phyloP scores from a whole-genome alignment of 2,113 vertebrate species.

The Abramis brama region DNA sequence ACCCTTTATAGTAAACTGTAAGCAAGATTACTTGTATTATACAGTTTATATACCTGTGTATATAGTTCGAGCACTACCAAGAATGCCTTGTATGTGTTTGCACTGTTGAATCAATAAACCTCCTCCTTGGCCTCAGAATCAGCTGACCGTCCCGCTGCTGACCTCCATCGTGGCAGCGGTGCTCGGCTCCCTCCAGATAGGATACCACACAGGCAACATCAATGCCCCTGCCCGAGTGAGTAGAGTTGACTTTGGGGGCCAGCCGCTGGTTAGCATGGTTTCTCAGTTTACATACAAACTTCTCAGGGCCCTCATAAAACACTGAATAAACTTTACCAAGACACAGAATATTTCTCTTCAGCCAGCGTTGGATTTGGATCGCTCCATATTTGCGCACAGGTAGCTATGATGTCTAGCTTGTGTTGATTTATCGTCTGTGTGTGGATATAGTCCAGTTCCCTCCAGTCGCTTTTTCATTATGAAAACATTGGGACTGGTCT shows the following conservation, averaged over 20 bases:
- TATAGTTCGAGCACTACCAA: neutral
- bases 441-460: constrained; percentile 40
- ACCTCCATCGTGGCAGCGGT: constrained; percentile 68
- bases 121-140: constrained; percentile 62
- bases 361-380: constrained; percentile 34
- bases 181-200: constrained; percentile 74
- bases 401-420: constrained; percentile 56
- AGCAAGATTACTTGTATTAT: neutral
- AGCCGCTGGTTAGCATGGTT: constrained; percentile 30
- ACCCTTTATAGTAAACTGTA: neutral
- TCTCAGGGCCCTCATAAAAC: constrained; percentile 57
- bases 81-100: neutral
- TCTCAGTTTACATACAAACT: constrained; percentile 54
- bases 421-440: constrained; percentile 52
- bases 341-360: constrained; percentile 50
- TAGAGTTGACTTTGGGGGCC: constrained; percentile 7
- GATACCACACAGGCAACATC: constrained; percentile 77
- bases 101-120: neutral
- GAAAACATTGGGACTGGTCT: constrained; percentile 41
- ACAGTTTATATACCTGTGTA: neutral
- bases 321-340: constrained; percentile 58
- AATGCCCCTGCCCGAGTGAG: constrained; percentile 79
- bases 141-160: constrained; percentile 69
- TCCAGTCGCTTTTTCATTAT: constrained; percentile 22
- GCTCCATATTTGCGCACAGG: constrained; percentile 52